phyloP scores from a whole-genome alignment of 1,140 invertebrate species.

The Papilio glaucus region DNA sequence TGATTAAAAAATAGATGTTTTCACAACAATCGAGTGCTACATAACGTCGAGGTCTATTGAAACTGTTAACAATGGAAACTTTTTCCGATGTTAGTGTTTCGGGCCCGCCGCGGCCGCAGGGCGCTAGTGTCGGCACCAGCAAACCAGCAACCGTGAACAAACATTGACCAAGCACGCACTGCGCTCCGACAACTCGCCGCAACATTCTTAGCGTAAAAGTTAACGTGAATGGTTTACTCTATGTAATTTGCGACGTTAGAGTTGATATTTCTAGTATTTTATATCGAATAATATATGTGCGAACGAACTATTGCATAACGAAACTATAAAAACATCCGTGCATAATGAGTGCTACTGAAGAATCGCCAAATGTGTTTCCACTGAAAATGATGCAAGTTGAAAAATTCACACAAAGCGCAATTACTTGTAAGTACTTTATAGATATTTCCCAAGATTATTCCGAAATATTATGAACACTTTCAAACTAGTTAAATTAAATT shows the following conservation, averaged over 20 bases:
- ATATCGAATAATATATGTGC: slow-evolving; percentile 64
- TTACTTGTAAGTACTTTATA: slow-evolving; percentile 64
- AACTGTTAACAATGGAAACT: slow-evolving; percentile 55
- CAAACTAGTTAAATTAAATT: neutral
- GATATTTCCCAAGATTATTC: slow-evolving; percentile 44
- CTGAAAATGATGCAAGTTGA: slow-evolving; percentile 56
- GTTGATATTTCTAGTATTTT: slow-evolving; percentile 63
- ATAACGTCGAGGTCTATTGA: slow-evolving; percentile 51
- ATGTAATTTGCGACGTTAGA: slow-evolving; percentile 80
- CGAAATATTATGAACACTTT: slow-evolving; percentile 36
- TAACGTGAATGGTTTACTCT: slow-evolving; percentile 82
- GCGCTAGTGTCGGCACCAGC: slow-evolving; percentile 61
- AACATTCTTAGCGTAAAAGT: slow-evolving; percentile 83
- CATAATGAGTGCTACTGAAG: slow-evolving; percentile 54
- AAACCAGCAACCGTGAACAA: slow-evolving; percentile 69
- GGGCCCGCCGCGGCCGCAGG: slow-evolving; percentile 57
- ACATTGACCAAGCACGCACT: slow-evolving; percentile 75
- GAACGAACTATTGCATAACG: slow-evolving; percentile 64
- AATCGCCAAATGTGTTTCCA: slow-evolving; percentile 56
- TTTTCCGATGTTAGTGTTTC: slow-evolving; percentile 56
- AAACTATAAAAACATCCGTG: slow-evolving; percentile 58
- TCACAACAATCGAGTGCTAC: slow-evolving; percentile 42
- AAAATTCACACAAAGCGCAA: slow-evolving; percentile 61
- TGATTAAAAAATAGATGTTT: slow-evolving; percentile 35
- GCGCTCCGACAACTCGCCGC: slow-evolving; percentile 74